Conservation (phyloP, 2,888 invertebrate genomes). For the Rugalucina vietnamica region DNA sequence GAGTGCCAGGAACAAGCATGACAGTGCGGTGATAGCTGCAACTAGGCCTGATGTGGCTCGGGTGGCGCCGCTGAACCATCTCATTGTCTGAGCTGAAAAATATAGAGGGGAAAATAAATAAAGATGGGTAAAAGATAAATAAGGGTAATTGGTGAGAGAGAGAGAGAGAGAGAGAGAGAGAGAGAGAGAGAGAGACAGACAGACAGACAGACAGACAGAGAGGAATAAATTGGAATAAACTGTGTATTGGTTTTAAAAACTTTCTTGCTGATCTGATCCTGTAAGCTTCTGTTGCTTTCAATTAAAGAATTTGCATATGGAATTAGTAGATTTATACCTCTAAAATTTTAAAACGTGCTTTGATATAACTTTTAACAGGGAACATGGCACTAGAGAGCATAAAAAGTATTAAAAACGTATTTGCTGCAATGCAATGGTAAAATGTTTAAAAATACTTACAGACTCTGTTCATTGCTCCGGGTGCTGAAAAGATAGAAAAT, state of each 20-base stretch:
- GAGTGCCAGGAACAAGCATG: not conserved
- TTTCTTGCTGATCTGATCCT: not conserved
- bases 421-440: no score
- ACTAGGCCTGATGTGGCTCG: conserved; percentile 52
- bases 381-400: no score
- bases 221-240: not conserved
- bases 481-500: no score
- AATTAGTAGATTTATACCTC: no score
- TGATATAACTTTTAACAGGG: no score
- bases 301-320: not conserved
- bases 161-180: no score
- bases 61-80: conserved; percentile 56
- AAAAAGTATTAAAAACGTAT: no score
- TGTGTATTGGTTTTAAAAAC: not conserved
- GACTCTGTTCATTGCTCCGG: no score
- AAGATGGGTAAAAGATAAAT: not conserved
- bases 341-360: no score
- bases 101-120: not conserved
- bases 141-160: not conserved
- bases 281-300: not conserved
- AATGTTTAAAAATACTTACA: no score
- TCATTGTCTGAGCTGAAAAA: conserved; percentile 46
- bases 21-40: conserved; percentile 30
- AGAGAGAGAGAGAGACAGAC: not conserved
- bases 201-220: not conserved